Base-by-base conservation (phyloP, 2,888 invertebrate species). In the Agrochola litura region DNA sequence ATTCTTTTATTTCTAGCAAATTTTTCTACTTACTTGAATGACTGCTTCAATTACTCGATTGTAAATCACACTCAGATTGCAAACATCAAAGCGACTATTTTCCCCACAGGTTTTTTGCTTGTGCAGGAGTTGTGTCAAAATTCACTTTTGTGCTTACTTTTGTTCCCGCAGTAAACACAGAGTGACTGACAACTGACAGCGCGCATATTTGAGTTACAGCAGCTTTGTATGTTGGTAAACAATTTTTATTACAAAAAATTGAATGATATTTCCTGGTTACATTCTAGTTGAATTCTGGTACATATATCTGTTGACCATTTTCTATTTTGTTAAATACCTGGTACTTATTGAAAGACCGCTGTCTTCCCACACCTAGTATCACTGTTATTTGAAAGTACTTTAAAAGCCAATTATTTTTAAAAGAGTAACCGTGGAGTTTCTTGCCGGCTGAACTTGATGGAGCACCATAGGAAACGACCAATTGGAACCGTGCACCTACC, bases 181-280 rank as follows among this genome's bases (percentile, higher is more conserved):
- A 49, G 19, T 69, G 52, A 79, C 30, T 43, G 76, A 69, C 52
- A 77, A n/a, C 19, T 79, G 60, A 52, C 43, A 49, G 30, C 46
- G 8, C 10, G 14, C 19, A 69, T 60, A 52, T 70, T 79, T 79
- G 16, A 70, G 30, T 79, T 30, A 22, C 16, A 52, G 37, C 16
- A 46, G 0, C 16, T 58, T n/a, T 66, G 6, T 52, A 10, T 16
- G 43, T n/a, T 30, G 41, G 1, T 1, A 41, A 58, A 56, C 22
- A 41, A 14, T 6, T 49, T 49, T 49, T 41, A 41, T 16, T 46
- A n/a, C 19, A 37, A 16, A 25, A 9, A 8, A 8, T 1, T 2
- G 0, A 6, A 4, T 25, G 14, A 1, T 19, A 16, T 30, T 46
- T 65, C 6, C 10, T 60, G 30, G 9, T 16, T 9, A 6, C 0